Conservation (phyloP, 2,888 invertebrate genomes). For the Cephus pygmeus region DNA sequence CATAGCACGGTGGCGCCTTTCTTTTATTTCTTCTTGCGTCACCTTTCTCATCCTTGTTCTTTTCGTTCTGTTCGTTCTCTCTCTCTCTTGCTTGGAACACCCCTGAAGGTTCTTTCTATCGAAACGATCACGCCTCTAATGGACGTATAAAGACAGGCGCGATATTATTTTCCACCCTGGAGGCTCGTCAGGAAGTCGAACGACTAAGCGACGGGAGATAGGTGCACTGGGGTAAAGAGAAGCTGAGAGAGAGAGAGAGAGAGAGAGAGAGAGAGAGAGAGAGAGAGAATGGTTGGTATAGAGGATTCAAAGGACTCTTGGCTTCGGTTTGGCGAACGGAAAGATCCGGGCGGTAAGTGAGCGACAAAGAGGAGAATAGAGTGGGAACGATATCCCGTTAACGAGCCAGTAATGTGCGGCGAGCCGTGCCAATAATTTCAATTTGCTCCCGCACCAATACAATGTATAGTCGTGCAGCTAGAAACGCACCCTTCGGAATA, state of each 20-base stretch:
- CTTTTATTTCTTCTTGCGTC: not conserved
- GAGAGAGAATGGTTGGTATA: slow-evolving; percentile 1
- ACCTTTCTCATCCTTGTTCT: not conserved
- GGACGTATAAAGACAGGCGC: slow-evolving; percentile 10
- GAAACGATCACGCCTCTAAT: slow-evolving; percentile 40
- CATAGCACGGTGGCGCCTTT: not conserved
- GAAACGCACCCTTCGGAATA: not conserved
- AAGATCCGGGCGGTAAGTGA: slow-evolving; percentile 5
- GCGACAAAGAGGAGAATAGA: not conserved
- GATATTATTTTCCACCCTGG: not conserved
- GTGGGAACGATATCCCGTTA: slow-evolving; percentile 41
- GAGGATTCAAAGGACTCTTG: slow-evolving; percentile 15
- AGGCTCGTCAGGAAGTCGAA: not conserved
- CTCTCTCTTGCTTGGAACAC: not conserved
- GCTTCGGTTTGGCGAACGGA: not conserved
- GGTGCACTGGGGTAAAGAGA: slow-evolving; percentile 7
- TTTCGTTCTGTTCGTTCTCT: not conserved
- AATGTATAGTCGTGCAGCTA: not conserved
- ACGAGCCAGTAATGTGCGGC: slow-evolving; percentile 51
- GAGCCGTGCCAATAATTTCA: slow-evolving; percentile 50
- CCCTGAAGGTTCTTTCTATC: slow-evolving; percentile 22
- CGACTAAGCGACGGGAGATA: not conserved
- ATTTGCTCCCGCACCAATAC: slow-evolving; percentile 24
- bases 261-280: not conserved
- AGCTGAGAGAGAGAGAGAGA: not conserved